Evolutionary conservation across 2,888 invertebrate genomes (phyloP).

Genomic region (Protula sp.): DNA sequence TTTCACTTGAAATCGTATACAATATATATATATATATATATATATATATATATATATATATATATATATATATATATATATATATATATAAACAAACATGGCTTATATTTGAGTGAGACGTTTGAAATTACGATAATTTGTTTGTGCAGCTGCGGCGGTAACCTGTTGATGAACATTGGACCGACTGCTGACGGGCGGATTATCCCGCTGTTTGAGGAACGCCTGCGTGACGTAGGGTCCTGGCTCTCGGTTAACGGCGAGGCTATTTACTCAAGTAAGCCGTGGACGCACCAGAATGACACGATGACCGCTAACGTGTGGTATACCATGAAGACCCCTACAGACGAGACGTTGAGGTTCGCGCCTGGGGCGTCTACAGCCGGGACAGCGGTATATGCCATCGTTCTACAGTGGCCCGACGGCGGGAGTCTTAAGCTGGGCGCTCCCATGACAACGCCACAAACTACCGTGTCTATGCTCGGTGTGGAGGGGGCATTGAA

Average conservation of each 20-base stretch:
- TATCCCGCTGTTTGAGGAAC: constrained; percentile 77
- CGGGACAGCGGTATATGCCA: constrained; percentile 61
- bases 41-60: no score
- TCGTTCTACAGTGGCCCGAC: constrained; percentile 67
- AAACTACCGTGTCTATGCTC: constrained; percentile 56
- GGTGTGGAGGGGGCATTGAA: constrained; percentile 50
- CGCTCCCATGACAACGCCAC: constrained; percentile 47
- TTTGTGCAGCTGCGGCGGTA: constrained; percentile 58
- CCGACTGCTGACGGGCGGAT: constrained; percentile 86
- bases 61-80: no score
- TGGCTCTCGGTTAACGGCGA: constrained; percentile 68
- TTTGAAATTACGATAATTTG: constrained; percentile 4
- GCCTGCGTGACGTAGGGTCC: constrained; percentile 68
- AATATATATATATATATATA: no score
- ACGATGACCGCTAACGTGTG: constrained; percentile 65
- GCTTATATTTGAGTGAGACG: no score
- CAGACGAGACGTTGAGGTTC: no score
- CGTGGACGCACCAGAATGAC: constrained; percentile 78
- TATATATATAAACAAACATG: no score
- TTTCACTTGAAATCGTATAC: no score
- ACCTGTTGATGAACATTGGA: constrained; percentile 77
- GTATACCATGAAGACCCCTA: constrained; percentile 60
- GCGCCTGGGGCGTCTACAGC: constrained; percentile 15
- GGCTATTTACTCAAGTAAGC: constrained; percentile 72
- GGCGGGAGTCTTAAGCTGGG: constrained; percentile 58